Conservation (phyloP, 2,888 invertebrate genomes). For the Thymelicus acteon region DNA sequence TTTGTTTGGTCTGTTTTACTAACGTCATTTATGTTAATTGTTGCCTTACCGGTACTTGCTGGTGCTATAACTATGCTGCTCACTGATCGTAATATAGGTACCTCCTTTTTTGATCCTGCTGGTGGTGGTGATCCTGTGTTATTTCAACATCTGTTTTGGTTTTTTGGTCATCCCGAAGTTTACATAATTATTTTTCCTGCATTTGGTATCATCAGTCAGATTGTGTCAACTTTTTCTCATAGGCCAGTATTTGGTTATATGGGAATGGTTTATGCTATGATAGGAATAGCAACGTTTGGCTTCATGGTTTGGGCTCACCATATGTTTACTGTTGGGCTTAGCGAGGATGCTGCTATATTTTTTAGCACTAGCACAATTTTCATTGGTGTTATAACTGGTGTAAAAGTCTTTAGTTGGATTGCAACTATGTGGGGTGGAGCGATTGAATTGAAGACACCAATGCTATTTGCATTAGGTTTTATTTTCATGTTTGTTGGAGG, state of each 20-base stretch:
- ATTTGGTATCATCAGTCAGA: conserved; percentile 25
- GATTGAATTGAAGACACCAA: conserved; percentile 16
- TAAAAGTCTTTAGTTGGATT: conserved; percentile 23
- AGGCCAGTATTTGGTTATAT: conserved; percentile 26
- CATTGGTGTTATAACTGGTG: conserved; percentile 21
- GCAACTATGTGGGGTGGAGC: conserved; percentile 15
- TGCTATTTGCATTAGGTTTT: conserved; percentile 21
- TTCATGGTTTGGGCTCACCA: conserved; percentile 26
- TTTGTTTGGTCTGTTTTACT: conserved; percentile 25
- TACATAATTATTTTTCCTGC: conserved; percentile 26
- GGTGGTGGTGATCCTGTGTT: conserved; percentile 90
- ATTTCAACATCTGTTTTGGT: conserved; percentile 91
- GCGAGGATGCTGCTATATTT: conserved; percentile 6
- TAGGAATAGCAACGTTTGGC: conserved; percentile 26
- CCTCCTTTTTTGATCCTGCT: conserved; percentile 88
- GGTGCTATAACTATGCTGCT: conserved; percentile 89
- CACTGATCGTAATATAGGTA: conserved; percentile 89
- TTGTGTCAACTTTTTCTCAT: conserved; percentile 26
- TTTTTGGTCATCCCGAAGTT: conserved; percentile 89
- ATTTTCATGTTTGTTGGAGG: conserved; percentile 20
- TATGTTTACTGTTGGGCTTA: conserved; percentile 21
- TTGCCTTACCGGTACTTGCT: conserved; percentile 86
- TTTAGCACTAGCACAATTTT: conserved; percentile 20
- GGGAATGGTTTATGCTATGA: conserved; percentile 26
- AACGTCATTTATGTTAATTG: conserved; percentile 20